Evolutionary conservation across 2,113 vertebrate species (phyloP).

Genomic region (Zosterops pallidus): DNA sequence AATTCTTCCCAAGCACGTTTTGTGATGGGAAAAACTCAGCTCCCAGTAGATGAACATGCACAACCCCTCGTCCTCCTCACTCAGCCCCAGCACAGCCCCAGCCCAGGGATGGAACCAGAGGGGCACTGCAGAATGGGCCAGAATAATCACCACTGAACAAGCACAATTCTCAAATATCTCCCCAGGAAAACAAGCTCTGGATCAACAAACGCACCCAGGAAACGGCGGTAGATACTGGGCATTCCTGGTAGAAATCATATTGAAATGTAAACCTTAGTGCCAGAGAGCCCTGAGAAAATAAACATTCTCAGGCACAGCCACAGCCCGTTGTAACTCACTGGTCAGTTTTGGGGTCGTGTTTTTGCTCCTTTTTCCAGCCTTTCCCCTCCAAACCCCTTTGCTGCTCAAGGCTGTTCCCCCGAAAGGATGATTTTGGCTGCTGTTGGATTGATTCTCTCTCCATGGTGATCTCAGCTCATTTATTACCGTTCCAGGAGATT

Average conservation of each 20-base stretch:
- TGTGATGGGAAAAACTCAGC: accelerated
- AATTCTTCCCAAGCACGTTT: not conserved
- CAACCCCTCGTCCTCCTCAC: not conserved
- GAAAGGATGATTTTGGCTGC: not conserved
- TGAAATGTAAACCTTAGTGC: not conserved
- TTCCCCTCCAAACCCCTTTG: not conserved
- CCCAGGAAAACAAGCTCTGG: not conserved
- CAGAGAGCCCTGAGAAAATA: not conserved
- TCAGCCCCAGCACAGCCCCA: not conserved
- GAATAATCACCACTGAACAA: accelerated
- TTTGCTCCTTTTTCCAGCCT: not conserved
- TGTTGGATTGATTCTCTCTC: not conserved
- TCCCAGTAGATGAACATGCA: not conserved
- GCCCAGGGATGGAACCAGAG: not conserved
- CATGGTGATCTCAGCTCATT: not conserved
- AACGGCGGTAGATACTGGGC: accelerated
- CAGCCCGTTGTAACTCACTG: accelerated
- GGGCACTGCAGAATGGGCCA: not conserved
- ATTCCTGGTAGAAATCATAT: not conserved
- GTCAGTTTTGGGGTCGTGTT: not conserved
- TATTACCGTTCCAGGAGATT: not conserved
- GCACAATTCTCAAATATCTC: accelerated
- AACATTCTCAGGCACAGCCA: not conserved
- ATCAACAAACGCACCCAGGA: not conserved
- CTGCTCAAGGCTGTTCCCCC: not conserved